phyloP scores from a whole-genome alignment of 2,888 invertebrate species.

The Tenthredo livida region DNA sequence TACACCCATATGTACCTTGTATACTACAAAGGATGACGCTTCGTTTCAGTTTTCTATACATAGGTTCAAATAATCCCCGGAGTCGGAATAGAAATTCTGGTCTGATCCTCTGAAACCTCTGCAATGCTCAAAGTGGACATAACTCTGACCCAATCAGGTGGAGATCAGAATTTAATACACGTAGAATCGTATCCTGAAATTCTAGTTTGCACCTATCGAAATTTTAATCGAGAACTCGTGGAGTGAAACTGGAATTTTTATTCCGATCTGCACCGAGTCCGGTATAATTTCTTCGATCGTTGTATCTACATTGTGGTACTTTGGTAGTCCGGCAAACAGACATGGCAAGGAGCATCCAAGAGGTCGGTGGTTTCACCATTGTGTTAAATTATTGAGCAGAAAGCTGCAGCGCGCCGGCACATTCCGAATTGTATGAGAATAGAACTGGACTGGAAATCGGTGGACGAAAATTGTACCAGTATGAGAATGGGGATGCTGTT shows the following conservation, averaged over 20 bases:
- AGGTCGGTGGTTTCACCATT: conserved; percentile 52
- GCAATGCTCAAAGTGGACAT: too few species aligned
- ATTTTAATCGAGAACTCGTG: background rate
- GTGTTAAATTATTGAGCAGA: conserved; percentile 62
- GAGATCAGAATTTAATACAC: too few species aligned
- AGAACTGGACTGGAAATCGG: conserved; percentile 21
- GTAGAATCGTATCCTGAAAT: too few species aligned
- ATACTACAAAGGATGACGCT: background rate
- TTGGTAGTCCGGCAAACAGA: background rate
- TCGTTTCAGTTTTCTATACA: background rate
- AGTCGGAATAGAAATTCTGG: too few species aligned
- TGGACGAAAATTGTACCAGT: conserved; percentile 35
- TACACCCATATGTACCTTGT: background rate
- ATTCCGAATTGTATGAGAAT: conserved; percentile 40
- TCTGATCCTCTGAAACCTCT: too few species aligned
- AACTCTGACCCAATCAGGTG: too few species aligned
- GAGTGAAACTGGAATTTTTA: background rate
- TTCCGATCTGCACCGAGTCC: background rate
- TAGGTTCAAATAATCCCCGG: too few species aligned
- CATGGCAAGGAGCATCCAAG: background rate
- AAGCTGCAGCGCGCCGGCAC: conserved; percentile 51
- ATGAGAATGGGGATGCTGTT: conserved; percentile 50
- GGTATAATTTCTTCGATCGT: background rate
- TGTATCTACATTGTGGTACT: background rate
- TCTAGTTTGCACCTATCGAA: background rate